These are phyloP conservation scores for Nymphalis c-album DNA, from an alignment of 2,888 invertebrate species.

Conservation along the genomic window DNA sequence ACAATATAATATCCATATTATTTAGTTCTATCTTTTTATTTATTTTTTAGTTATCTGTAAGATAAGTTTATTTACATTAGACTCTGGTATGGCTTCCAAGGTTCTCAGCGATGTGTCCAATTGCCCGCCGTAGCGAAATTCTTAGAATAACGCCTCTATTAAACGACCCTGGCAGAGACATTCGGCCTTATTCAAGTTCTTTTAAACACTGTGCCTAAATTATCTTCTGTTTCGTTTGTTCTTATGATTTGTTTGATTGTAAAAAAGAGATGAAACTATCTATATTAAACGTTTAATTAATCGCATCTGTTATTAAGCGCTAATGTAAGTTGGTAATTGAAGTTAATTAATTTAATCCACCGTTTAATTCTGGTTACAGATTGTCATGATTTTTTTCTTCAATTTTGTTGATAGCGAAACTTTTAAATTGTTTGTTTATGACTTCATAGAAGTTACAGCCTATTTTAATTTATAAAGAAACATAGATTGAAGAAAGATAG, in stretches of 20 bases:
- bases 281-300: neutral
- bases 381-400: neutral
- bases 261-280: too few species aligned
- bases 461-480: neutral
- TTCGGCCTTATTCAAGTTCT: neutral
- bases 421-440: neutral
- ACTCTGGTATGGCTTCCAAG: too few species aligned
- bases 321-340: neutral
- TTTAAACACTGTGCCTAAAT: too few species aligned
- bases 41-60: too few species aligned
- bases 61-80: too few species aligned
- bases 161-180: slow-evolving; percentile 4
- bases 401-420: neutral
- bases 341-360: slow-evolving; percentile 15
- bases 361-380: slow-evolving; percentile 8
- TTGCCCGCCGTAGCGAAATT: slow-evolving; percentile 3
- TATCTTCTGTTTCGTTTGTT: too few species aligned
- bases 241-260: too few species aligned
- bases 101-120: neutral
- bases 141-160: neutral
- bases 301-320: neutral
- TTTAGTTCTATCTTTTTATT: too few species aligned
- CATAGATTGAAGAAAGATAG: too few species aligned
- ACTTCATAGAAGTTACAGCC: neutral
- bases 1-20: too few species aligned